A percentile compares a stretch with the other conserved stretches of the same genome.
These are phyloP conservation scores for Corvus hawaiiensis DNA, from an alignment of 2,113 vertebrate species.

Conservation along the genomic window DNA sequence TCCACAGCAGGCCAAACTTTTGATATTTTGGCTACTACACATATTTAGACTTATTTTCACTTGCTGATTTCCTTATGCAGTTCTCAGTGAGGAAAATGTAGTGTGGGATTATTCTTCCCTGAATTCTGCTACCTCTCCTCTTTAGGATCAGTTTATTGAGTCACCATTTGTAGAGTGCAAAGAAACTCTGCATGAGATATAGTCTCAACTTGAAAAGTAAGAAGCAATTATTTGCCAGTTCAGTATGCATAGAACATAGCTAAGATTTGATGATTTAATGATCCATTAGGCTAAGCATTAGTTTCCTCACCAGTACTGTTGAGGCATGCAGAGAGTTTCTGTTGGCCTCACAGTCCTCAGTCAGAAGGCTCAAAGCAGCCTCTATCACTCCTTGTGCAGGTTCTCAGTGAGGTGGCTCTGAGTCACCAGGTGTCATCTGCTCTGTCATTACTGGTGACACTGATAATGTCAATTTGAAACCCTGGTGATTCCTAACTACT, in stretches of 20 bases:
- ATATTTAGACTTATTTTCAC: not conserved
- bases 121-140: not conserved
- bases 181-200: not conserved
- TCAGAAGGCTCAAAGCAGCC: not conserved
- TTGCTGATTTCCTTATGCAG: not conserved
- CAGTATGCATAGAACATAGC: not conserved
- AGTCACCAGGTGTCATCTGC: not conserved
- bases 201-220: not conserved
- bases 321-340: fast-evolving
- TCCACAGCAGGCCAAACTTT: not conserved
- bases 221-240: not conserved
- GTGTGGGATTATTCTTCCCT: not conserved
- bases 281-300: not conserved
- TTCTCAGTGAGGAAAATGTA: not conserved
- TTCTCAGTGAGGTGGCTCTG: not conserved
- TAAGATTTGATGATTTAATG: not conserved
- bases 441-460: not conserved
- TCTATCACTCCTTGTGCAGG: not conserved
- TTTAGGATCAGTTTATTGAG: not conserved
- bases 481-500: not conserved
- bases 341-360: not conserved
- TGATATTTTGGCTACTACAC: not conserved
- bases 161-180: not conserved
- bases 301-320: not conserved
- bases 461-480: not conserved